A percentile compares a stretch with the other conserved stretches of the same genome.
Conservation (phyloP, 2,113 vertebrate species). For the Empidonax alnorum region DNA sequence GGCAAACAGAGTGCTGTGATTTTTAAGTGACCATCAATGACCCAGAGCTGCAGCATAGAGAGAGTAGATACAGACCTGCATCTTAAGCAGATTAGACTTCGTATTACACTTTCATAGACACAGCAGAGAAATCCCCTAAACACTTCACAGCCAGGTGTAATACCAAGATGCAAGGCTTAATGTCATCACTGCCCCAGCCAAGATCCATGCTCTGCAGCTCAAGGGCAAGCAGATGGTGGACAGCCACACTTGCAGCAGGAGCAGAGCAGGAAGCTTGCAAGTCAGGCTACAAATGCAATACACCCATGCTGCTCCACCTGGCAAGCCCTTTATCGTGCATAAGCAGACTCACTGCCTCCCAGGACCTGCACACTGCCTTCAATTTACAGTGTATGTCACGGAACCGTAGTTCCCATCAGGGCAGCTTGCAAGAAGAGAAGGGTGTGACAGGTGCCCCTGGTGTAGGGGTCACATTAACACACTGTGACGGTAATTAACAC, state of each 20-base stretch:
- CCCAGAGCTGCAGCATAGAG: neutral
- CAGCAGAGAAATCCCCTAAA: neutral
- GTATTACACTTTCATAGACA: neutral
- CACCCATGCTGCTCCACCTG: accelerated
- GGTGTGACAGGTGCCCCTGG: neutral
- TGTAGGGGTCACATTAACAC: neutral
- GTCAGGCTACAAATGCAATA: neutral
- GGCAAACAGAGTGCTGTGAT: neutral
- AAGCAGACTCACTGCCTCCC: neutral
- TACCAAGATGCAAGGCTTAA: neutral
- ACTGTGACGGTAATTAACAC: neutral
- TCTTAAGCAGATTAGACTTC: neutral
- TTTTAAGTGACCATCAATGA: neutral
- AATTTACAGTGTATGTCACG: neutral
- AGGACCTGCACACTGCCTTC: neutral
- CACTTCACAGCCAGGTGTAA: neutral
- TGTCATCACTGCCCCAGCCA: neutral
- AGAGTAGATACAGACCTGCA: neutral
- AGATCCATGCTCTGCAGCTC: neutral
- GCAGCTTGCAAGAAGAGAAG: neutral
- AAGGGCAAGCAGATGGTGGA: neutral
- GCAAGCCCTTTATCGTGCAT: neutral
- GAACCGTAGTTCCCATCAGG: neutral
- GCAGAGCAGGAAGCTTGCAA: neutral
- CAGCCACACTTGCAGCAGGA: neutral